phyloP scores from a whole-genome alignment of 53 echinoderm and acorn worm genomes.

The Holothuria scabra region DNA sequence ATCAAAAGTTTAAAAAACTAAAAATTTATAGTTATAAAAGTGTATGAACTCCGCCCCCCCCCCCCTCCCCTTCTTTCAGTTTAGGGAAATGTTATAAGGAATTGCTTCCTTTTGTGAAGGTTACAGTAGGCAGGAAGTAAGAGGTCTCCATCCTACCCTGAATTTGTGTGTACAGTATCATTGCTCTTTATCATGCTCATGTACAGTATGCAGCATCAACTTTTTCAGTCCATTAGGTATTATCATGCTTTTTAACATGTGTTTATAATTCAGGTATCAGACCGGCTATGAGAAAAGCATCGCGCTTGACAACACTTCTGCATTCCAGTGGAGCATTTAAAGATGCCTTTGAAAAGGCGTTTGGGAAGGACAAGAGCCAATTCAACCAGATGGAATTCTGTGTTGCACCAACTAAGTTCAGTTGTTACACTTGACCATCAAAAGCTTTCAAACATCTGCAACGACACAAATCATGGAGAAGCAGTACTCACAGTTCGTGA shows the following conservation, averaged over 20 bases:
- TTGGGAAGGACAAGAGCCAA: constrained; percentile 8
- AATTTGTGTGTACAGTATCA: too few species aligned
- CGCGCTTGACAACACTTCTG: constrained; percentile 42
- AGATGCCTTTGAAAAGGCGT: constrained; percentile 22
- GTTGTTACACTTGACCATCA: constrained; percentile 35
- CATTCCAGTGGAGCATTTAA: constrained; percentile 49
- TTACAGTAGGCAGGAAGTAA: too few species aligned
- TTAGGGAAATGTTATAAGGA: too few species aligned
- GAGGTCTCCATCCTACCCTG: too few species aligned
- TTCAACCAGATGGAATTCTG: constrained; percentile 46
- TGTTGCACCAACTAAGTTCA: constrained; percentile 10
- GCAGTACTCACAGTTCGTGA: constrained; percentile 29
- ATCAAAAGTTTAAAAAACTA: too few species aligned
- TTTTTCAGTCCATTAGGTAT: too few species aligned
- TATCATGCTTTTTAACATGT: background rate
- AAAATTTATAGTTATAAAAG: too few species aligned
- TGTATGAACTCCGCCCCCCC: too few species aligned
- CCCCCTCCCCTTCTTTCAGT: too few species aligned
- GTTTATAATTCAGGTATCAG: background rate
- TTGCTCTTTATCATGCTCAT: too few species aligned
- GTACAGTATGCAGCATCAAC: too few species aligned
- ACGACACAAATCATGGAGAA: background rate
- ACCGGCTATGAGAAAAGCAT: constrained; percentile 20
- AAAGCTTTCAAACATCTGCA: constrained; percentile 36
- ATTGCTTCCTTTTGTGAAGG: too few species aligned